phyloP scores from a whole-genome alignment of 1,140 invertebrate species.

The Eriosoma lanigerum region DNA sequence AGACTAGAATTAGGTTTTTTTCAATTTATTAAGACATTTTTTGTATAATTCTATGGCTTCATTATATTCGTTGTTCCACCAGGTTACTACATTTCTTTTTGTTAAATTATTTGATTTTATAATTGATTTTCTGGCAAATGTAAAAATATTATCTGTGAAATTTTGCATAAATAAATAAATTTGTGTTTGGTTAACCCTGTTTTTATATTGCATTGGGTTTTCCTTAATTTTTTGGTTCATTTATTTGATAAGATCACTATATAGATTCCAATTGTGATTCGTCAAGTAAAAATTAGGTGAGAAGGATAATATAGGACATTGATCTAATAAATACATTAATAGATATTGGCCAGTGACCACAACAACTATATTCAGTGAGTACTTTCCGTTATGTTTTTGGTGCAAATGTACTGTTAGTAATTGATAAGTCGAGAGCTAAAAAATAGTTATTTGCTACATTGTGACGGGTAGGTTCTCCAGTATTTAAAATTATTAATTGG shows the following conservation, averaged over 20 bases:
- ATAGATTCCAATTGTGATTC: neutral
- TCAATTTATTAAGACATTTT: too few relatives aligned
- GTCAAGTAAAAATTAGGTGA: neutral
- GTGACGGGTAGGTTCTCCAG: neutral
- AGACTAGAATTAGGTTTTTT: too few relatives aligned
- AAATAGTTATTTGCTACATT: constrained; percentile 10
- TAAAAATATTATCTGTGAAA: neutral
- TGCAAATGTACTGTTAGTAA: neutral
- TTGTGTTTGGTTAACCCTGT: neutral
- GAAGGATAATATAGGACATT: neutral
- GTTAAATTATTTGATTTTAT: too few relatives aligned
- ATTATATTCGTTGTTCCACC: too few relatives aligned
- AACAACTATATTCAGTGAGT: constrained; percentile 2
- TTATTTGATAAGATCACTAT: neutral
- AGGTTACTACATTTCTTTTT: too few relatives aligned
- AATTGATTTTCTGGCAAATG: neutral
- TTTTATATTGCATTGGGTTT: neutral
- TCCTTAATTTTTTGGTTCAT: neutral
- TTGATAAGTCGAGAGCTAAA: constrained; percentile 3
- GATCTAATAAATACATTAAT: neutral
- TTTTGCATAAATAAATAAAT: neutral
- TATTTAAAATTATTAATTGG: neutral
- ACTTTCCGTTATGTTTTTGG: constrained; percentile 14
- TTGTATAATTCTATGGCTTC: too few relatives aligned
- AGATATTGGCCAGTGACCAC: constrained; percentile 5